Base-by-base conservation (phyloP, 2,113 vertebrate species). In the Lutjanus erythropterus region DNA sequence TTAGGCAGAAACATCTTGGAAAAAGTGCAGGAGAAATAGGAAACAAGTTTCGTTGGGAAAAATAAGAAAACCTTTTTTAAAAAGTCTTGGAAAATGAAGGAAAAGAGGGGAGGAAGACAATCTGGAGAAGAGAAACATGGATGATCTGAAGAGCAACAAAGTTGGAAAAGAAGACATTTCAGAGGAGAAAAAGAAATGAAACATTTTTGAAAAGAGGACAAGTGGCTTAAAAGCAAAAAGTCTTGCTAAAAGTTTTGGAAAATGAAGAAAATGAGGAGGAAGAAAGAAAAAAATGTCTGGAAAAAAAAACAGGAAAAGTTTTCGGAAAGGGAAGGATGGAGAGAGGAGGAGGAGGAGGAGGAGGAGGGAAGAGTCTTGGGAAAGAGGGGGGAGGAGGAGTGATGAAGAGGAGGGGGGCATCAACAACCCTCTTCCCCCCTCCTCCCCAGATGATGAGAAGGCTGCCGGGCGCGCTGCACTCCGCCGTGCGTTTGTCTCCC, bases 401-500 rank as follows among this genome's bases (percentile, higher is more conserved):
- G 35, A 14, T 18, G 42, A 35, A 23, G 39, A n/a, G 33, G 83
- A 35, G 33, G 31, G 83, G 83, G 72, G 74, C 58, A 88, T 78
- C 69, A 86, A 81, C 88, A 88, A 46, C 67, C 66, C 82, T 53
- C 62, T 25, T 21, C 42, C 41, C 70, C 19, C 75, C 71, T 46
- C 81, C 72, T 65, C 78, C 80, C 73, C 84, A 85, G 86, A 87
- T 84, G 90, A 87, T 81, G 88, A 85, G 89, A 85, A 89, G 86
- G 75, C 83, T 82, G 78, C 75, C 29, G 80, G 81, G 88, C 90
- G 88, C 89, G 85, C 88, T 76, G 78, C 87, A 71, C 83, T 79
- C 78, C 72, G 52, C 72, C 83, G 77, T 65, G 71, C 83, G 86
- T 89, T 71, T 55, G 65, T 67, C 14, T 29, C 78, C 60, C 64